phyloP scores from a whole-genome alignment of 2,888 invertebrate species.

The Xestia ashworthii region DNA sequence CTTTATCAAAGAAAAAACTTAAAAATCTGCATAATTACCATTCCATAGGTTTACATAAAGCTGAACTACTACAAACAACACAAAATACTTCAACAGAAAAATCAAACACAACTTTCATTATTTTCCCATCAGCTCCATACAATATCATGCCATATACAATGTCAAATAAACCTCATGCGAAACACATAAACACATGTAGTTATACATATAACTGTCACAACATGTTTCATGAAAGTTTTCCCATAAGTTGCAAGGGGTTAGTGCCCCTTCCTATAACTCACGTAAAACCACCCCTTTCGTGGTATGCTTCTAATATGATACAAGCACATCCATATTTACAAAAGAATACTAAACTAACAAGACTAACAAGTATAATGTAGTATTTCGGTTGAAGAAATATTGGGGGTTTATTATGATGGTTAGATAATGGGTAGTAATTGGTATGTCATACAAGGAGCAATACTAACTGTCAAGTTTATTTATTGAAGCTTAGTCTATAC shows the following conservation, averaged over 20 bases:
- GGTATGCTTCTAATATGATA: conserved; percentile 69
- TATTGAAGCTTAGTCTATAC: too few relatives aligned
- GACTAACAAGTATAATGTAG: conserved; percentile 33
- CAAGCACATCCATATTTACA: conserved; percentile 58
- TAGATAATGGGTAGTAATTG: not conserved
- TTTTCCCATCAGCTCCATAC: conserved; percentile 16
- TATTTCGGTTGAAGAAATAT: conserved; percentile 13
- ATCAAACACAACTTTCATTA: not conserved
- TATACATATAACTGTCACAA: conserved; percentile 70
- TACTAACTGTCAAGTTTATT: not conserved
- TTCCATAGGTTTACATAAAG: too few relatives aligned
- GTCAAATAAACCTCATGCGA: conserved; percentile 17
- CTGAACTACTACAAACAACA: not conserved
- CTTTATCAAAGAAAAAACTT: not conserved
- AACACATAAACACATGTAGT: conserved; percentile 24
- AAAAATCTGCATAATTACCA: too few relatives aligned
- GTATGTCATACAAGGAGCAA: not conserved
- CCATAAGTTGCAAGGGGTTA: conserved; percentile 75
- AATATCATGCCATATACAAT: conserved; percentile 22
- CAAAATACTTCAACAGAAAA: not conserved
- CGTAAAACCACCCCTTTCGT: conserved; percentile 73
- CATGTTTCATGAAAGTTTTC: conserved; percentile 78
- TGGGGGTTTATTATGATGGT: not conserved
- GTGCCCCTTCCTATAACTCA: conserved; percentile 76
- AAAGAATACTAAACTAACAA: conserved; percentile 48